phyloP scores from a whole-genome alignment of 64 coral and sea anemone species.

The Platygyra sinensis region DNA sequence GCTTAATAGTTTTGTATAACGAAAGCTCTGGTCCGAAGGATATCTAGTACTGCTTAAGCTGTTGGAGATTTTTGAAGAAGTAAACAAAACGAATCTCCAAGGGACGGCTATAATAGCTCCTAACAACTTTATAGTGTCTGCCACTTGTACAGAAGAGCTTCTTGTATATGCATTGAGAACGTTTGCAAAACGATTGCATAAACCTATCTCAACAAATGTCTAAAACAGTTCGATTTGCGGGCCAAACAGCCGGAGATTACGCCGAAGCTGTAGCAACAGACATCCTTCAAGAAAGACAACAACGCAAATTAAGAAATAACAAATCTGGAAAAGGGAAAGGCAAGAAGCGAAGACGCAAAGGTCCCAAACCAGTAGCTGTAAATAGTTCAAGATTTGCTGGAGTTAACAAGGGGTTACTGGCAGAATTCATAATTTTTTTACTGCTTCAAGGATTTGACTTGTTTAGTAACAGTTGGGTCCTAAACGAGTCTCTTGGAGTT shows the following conservation, averaged over 20 bases:
- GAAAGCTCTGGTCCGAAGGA: no score
- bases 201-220: neutral
- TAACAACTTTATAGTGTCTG: no score
- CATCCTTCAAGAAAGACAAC: constrained; percentile 20
- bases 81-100: no score
- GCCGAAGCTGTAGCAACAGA: constrained; percentile 38
- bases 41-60: no score
- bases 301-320: neutral
- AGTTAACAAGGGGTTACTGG: constrained; percentile 79
- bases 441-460: constrained; percentile 91
- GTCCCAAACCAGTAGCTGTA: neutral
- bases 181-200: no score
- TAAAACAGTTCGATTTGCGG: constrained; percentile 31
- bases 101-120: no score
- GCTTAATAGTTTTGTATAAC: no score
- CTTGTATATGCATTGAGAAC: no score
- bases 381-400: constrained; percentile 20
- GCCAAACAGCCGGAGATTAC: neutral
- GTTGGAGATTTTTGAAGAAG: no score
- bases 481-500: constrained; percentile 60
- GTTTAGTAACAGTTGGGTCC: constrained; percentile 84
- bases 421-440: constrained; percentile 81
- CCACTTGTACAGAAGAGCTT: neutral
- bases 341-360: neutral
- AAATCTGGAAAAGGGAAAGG: constrained; percentile 23